phyloP scores from a whole-genome alignment of 2,888 invertebrate species.

The Cotesia congregata region DNA sequence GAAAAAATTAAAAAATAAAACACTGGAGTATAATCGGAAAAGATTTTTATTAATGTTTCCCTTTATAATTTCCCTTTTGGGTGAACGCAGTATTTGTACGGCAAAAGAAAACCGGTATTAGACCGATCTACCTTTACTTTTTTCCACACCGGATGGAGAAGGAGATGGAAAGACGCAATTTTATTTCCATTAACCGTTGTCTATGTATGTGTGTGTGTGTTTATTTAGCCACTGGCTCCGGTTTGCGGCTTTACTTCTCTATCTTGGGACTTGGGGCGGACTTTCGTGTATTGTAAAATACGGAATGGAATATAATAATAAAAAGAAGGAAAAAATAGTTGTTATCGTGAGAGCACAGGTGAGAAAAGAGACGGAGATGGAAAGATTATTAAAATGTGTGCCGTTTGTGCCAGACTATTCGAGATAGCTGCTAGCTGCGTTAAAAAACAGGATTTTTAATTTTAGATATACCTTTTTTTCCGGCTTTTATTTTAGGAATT shows the following conservation, averaged over 20 bases:
- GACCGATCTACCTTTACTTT: conserved; percentile 21
- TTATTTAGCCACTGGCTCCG: conserved; percentile 28
- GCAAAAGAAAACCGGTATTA: conserved; percentile 22
- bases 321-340: conserved; percentile 25
- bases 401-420: neutral
- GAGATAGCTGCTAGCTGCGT: conserved; percentile 27
- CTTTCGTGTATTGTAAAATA: neutral
- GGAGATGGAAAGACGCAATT: conserved; percentile 22
- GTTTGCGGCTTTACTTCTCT: neutral
- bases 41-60: neutral
- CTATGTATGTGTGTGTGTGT: conserved; percentile 2
- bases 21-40: neutral
- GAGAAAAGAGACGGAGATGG: neutral
- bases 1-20: neutral
- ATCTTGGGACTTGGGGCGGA: conserved; percentile 6
- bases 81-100: too few relatives aligned
- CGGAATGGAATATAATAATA: neutral
- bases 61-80: too few relatives aligned
- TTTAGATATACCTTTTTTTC: conserved; percentile 14
- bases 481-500: neutral
- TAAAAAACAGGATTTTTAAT: conserved; percentile 29
- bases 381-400: neutral
- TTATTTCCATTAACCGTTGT: conserved; percentile 31
- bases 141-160: neutral
- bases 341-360: conserved; percentile 15